A percentile compares a stretch with the other conserved stretches of the same genome.
Conservation (phyloP, 2,888 invertebrate species). For the Camptogramma bilineatum region DNA sequence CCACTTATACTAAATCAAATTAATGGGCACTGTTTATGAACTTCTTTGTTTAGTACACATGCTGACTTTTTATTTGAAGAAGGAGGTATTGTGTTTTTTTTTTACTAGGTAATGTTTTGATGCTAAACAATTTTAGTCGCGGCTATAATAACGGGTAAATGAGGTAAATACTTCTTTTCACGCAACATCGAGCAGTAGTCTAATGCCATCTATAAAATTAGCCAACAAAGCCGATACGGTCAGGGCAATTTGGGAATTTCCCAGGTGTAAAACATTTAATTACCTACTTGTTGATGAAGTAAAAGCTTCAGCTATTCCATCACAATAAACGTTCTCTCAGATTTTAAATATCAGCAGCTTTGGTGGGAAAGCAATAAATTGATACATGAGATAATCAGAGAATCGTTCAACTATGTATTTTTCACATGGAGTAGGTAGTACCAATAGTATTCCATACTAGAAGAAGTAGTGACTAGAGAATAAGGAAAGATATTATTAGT, state of each 20-base stretch:
- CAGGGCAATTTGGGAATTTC: conserved; percentile 39
- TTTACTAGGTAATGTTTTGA: background rate
- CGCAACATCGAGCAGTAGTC: conserved; percentile 33
- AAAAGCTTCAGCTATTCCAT: background rate
- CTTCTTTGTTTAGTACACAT: too few relatives aligned
- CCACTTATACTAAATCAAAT: too few relatives aligned
- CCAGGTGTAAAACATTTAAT: conserved; percentile 29
- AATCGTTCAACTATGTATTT: too few relatives aligned
- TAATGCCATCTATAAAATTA: conserved; percentile 28
- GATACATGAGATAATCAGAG: too few relatives aligned
- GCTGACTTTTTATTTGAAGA: background rate
- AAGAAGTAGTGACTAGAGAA: too few relatives aligned
- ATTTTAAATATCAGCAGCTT: background rate
- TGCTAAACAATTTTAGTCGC: background rate
- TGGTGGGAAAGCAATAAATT: too few relatives aligned
- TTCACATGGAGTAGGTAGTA: too few relatives aligned
- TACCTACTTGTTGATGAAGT: conserved; percentile 1
- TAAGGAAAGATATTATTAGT: too few relatives aligned
- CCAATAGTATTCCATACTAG: too few relatives aligned
- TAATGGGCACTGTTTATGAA: too few relatives aligned
- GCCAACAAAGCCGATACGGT: conserved; percentile 33
- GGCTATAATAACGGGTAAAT: background rate
- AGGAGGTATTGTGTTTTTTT: background rate
- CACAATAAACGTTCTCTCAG: background rate
- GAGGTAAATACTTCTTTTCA: conserved; percentile 28